Percentiles rank a stretch among this genome's conserved stretches.
phyloP scores from a whole-genome alignment of 2,113 vertebrate species.

The Pygoscelis adeliae region DNA sequence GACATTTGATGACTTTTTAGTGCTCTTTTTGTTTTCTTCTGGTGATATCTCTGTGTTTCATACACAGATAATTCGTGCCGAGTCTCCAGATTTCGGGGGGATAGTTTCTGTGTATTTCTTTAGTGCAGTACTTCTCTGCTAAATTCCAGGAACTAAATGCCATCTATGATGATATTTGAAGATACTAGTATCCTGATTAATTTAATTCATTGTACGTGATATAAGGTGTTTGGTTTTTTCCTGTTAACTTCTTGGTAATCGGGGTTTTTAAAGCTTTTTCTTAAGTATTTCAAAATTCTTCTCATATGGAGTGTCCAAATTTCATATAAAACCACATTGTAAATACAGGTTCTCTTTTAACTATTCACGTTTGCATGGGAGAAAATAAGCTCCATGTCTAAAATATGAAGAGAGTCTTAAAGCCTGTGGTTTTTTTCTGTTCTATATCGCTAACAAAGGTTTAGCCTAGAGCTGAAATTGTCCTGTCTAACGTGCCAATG shows the following conservation, averaged over 20 bases:
- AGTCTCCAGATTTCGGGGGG: not conserved
- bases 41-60: not conserved
- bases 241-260: not conserved
- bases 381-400: not conserved
- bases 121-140: not conserved
- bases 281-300: not conserved
- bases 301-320: not conserved
- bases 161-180: not conserved
- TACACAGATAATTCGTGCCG: not conserved
- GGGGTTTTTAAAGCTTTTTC: not conserved
- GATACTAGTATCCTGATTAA: not conserved
- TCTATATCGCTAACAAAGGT: not conserved
- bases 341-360: not conserved
- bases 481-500: not conserved
- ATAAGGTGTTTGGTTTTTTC: not conserved
- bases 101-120: not conserved
- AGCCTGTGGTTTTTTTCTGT: not conserved
- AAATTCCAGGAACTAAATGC: not conserved
- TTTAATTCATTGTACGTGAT: not conserved
- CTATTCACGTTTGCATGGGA: not conserved
- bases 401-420: not conserved
- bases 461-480: not conserved
- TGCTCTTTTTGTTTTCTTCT: not conserved
- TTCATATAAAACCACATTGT: not conserved
- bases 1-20: not conserved